A percentile compares a stretch with the other conserved stretches of the same genome.
Evolutionary conservation across 2,888 invertebrate species (phyloP).

Genomic region (Mellilla xanthometata): DNA sequence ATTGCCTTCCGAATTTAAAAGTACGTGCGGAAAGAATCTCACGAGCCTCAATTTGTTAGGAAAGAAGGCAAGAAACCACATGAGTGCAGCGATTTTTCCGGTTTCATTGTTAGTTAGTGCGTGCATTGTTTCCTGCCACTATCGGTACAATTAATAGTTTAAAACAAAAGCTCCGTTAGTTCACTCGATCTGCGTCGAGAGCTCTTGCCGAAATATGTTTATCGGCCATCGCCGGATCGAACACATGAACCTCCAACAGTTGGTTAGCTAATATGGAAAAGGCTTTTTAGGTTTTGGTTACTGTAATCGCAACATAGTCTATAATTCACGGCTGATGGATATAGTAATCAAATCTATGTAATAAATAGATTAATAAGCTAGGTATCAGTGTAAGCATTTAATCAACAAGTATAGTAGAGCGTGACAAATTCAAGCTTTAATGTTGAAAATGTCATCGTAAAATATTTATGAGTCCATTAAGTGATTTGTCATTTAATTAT

Average conservation of each 20-base stretch:
- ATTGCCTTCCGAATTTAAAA: no score
- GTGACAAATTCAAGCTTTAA: constrained; percentile 24
- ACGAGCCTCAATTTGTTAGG: constrained; percentile 47
- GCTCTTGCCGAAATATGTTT: constrained; percentile 73
- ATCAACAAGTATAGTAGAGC: constrained; percentile 7
- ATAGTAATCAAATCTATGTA: no score
- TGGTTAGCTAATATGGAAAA: constrained; percentile 45
- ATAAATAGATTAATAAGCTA: no score
- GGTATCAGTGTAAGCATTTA: no score
- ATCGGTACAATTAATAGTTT: constrained; percentile 79
- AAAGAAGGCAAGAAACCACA: constrained; percentile 57
- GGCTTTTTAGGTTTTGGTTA: no score
- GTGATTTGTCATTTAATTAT: constrained; percentile 36
- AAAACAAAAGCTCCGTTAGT: constrained; percentile 78
- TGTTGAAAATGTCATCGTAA: constrained; percentile 28
- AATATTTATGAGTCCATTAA: constrained; percentile 29
- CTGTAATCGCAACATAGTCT: no score
- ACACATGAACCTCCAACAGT: constrained; percentile 55
- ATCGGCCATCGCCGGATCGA: constrained; percentile 69
- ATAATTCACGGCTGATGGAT: no score
- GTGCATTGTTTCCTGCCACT: constrained; percentile 72
- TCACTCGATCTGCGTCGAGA: constrained; percentile 76
- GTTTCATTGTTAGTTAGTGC: constrained; percentile 75
- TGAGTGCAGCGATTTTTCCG: constrained; percentile 72
- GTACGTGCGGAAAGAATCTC: constrained; percentile 20